Base-by-base conservation (phyloP, 1,140 invertebrate genomes). In the Chelonus insularis region DNA sequence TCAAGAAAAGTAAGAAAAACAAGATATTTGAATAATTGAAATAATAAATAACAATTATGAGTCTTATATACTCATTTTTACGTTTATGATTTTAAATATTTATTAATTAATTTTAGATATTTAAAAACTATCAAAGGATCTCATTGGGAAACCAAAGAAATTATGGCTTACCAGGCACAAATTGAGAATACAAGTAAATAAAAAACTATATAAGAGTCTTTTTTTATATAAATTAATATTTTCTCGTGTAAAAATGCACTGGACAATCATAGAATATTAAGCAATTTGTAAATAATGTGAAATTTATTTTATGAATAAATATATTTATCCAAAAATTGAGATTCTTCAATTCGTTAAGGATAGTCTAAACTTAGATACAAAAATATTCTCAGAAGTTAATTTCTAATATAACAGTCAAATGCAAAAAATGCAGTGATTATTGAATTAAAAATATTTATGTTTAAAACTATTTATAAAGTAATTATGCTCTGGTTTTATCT, bases 1-100 rank as follows among this genome's bases (percentile, higher is more conserved):
- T n/a, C 80, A 84, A 68, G 71, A 84, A 65, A 88, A 84, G 89
- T 90, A 80, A 85, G 83, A 83, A 29, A 7, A 11, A 2, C n/a
- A n/a, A n/a, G n/a, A n/a, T n/a, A n/a, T n/a, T n/a, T n/a, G n/a
- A n/a, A n/a, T n/a, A n/a, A n/a, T n/a, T n/a, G n/a, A n/a, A n/a
- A n/a, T n/a, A n/a, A n/a, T n/a, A n/a, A n/a, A n/a, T n/a, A n/a
- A n/a, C n/a, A n/a, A n/a, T 21, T 11, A 12, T 45, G 36, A 54
- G n/a, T 34, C 47, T 9, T 9, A 12, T 16, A 7, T 7, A 36
- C 9, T 18, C 0, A 1, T 54, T 54, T 54, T 11, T 4, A 18
- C 4, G 23, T 18, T 5, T 8, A 51, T 9, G 3, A 2, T 16
- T 6, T 54, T 1, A 34, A 8, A 34, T 54, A 36, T 36, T 36